Evolutionary conservation across 2,113 vertebrate genomes (phyloP).

Genomic region (Pseudonaja textilis): DNA sequence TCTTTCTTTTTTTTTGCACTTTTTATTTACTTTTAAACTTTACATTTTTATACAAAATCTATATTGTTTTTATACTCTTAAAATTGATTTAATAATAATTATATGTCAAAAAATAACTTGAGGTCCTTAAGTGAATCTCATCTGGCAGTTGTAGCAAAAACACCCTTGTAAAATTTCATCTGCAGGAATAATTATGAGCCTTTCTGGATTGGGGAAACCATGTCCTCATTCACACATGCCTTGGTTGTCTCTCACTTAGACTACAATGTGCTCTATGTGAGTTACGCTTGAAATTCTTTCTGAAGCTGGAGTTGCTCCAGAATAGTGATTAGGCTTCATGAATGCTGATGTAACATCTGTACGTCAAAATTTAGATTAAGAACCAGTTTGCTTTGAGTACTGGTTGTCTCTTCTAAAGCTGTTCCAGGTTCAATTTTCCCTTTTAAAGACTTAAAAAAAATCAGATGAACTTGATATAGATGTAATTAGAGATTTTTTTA

Average conservation of each 20-base stretch:
- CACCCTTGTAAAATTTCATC: background rate
- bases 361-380: background rate
- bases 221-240: background rate
- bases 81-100: background rate
- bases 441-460: background rate
- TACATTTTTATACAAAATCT: background rate
- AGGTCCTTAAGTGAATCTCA: background rate
- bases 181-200: background rate
- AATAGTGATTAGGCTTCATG: background rate
- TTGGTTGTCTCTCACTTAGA: background rate
- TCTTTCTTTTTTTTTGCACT: background rate
- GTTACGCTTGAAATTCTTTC: background rate
- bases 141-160: background rate
- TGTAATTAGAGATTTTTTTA: background rate
- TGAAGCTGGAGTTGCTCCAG: background rate
- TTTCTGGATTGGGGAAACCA: background rate
- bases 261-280: background rate
- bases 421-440: background rate
- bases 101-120: background rate
- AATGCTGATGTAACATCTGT: background rate
- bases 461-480: background rate
- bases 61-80: background rate
- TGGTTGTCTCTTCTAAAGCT: background rate
- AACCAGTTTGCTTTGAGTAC: background rate
- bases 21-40: background rate